Percentiles rank a stretch among this genome's conserved stretches.
Conservation (phyloP, 1,140 invertebrate species). For the Trissolcus basalis region DNA sequence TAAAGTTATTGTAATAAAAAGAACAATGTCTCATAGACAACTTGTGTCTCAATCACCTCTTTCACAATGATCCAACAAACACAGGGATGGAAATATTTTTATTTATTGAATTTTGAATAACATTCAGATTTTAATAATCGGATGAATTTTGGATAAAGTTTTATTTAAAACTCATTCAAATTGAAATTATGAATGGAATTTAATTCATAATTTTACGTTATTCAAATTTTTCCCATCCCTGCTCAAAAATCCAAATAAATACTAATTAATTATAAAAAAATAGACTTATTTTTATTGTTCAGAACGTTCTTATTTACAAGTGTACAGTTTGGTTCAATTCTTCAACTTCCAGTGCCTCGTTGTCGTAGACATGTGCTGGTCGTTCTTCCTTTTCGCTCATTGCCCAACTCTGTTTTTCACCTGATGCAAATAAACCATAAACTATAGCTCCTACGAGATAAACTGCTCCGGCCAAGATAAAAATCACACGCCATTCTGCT, state of each 20-base stretch:
- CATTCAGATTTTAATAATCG: too few species aligned
- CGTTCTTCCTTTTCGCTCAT: slow-evolving; percentile 70
- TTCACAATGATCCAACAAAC: too few species aligned
- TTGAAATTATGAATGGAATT: too few species aligned
- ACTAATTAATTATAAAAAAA: neutral
- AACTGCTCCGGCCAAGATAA: slow-evolving; percentile 86
- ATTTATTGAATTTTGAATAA: too few species aligned
- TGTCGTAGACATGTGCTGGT: slow-evolving; percentile 63
- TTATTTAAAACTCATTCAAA: too few species aligned
- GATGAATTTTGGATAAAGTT: too few species aligned
- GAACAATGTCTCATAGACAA: slow-evolving; percentile 39
- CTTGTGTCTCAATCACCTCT: neutral
- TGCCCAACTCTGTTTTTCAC: slow-evolving; percentile 88
- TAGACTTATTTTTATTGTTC: neutral
- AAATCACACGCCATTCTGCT: slow-evolving; percentile 88
- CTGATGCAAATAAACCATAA: slow-evolving; percentile 88
- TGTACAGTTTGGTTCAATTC: slow-evolving; percentile 56
- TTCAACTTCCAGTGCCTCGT: slow-evolving; percentile 68
- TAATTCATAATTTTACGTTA: too few species aligned
- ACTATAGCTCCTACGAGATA: slow-evolving; percentile 87
- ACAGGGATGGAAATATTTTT: too few species aligned
- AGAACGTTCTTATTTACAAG: slow-evolving; percentile 32
- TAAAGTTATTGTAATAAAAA: slow-evolving; percentile 71
- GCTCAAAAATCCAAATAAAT: too few species aligned
- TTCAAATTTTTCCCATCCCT: too few species aligned